phyloP scores from a whole-genome alignment of 1,140 invertebrate genomes.

The Nasonia vitripennis region DNA sequence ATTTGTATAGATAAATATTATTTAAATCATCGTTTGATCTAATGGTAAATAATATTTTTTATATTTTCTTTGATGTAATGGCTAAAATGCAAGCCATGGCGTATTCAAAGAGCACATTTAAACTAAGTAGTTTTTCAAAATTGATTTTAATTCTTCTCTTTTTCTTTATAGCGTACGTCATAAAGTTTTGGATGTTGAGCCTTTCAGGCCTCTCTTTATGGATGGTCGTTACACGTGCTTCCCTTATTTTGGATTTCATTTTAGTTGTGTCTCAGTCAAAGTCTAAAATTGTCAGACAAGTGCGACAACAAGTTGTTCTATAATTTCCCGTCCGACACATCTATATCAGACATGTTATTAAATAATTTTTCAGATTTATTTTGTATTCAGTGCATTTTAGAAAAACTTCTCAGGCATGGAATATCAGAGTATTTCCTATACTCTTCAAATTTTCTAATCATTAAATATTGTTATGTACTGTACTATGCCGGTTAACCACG shows the following conservation, averaged over 20 bases:
- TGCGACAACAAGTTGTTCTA: not conserved
- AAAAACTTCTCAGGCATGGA: not conserved
- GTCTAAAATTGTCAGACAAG: not conserved
- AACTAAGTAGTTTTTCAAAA: not conserved
- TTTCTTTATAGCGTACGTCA: not conserved
- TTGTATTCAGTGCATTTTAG: not conserved
- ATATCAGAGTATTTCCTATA: not conserved
- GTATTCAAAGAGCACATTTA: no score
- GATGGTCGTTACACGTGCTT: no score
- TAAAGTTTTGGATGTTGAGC: no score
- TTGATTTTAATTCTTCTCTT: not conserved
- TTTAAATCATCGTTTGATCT: no score
- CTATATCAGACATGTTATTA: not conserved
- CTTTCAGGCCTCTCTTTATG: no score
- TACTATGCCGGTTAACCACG: slow-evolving; percentile 7
- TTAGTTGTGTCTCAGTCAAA: not conserved
- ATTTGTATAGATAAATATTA: no score
- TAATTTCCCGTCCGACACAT: not conserved
- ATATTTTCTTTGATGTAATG: no score
- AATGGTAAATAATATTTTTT: no score
- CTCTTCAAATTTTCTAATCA: not conserved
- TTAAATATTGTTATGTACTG: not conserved
- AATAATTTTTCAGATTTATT: not conserved
- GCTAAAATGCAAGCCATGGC: no score
- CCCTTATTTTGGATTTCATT: no score